Base-by-base conservation (phyloP, 64 coral and sea anemone species). In the Actinia equina region DNA sequence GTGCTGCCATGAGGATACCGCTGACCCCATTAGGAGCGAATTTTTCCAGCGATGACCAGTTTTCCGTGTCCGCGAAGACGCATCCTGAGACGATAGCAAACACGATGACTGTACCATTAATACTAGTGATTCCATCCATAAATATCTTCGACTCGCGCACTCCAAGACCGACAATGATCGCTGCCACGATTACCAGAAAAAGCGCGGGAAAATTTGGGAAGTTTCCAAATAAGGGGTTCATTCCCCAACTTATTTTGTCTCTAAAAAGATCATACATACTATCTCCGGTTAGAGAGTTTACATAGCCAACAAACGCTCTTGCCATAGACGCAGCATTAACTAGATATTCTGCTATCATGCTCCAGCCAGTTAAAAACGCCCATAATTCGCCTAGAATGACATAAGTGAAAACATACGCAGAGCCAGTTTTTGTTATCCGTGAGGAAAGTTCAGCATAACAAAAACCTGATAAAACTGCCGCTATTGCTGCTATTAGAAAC, bases 361-460 rank as follows among this genome's bases (percentile, higher is more conserved):
- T 87, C 94, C 94, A 95, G 7, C 94, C 94, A 0, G 63, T 86
- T 55, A 93, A 16, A 65, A 95, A 95, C 0, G 86, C 94, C 74
- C 70, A 92, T 41, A 95, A 58, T 52, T 95, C 94, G 10, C 94
- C 88, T n/a, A 90, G 82, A 77, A 83, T 71, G 18, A 93, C 87
- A 14, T 95, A 92, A 23, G 91, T 88, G 79, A 86, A 95, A 17
- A 95, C 67, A 25, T 95, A 95, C 12, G 25, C 87, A 2, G 94
- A 86, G 6, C 94, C 94, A 42, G 80, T 83, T 27, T 87, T 89
- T 57, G 65, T 92, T 22, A 95, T 71, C 19, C 94, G 88, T 26
- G 94, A 92, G 12, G 94, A 59, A 22, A 95, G 92, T 27, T 95
- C 94, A 9, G 94, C 94, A 19, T 95, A 95, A 10, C 78, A 90